Conservation (phyloP, 2,113 vertebrate species). For the Pteropus alecto region DNA sequence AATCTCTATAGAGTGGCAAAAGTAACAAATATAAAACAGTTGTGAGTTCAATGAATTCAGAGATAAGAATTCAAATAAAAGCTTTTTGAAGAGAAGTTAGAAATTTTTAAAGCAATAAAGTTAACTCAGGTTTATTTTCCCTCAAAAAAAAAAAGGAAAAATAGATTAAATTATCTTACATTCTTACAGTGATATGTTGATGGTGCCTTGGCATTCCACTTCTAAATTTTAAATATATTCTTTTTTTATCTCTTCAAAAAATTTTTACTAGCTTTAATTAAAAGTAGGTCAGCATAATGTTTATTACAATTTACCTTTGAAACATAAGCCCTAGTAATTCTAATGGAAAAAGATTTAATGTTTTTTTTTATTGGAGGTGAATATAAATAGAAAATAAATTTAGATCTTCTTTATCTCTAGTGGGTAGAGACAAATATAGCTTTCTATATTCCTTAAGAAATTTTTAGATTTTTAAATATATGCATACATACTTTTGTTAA, state of each 20-base stretch:
- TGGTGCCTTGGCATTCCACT: neutral
- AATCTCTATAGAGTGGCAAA: neutral
- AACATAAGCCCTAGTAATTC: neutral
- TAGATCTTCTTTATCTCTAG: neutral
- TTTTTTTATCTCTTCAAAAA: neutral
- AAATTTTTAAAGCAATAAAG: neutral
- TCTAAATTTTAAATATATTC: conserved; percentile 1
- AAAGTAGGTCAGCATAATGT: conserved; percentile 23
- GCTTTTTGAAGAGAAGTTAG: neutral
- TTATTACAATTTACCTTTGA: conserved; percentile 13
- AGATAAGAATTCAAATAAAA: neutral
- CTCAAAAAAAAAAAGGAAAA: neutral
- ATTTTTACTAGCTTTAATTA: neutral
- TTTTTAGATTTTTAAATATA: conserved; percentile 31
- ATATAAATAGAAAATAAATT: conserved; percentile 16
- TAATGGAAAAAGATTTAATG: neutral
- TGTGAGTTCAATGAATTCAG: neutral
- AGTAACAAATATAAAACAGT: neutral
- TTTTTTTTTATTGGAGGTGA: neutral
- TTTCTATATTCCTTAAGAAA: neutral
- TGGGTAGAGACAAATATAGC: neutral
- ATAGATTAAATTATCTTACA: neutral
- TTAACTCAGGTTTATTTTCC: neutral
- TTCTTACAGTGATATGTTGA: neutral
- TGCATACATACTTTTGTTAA: neutral